These are phyloP conservation scores for Hypolimnas misippus DNA, from an alignment of 2,888 invertebrate species.

Conservation along the genomic window DNA sequence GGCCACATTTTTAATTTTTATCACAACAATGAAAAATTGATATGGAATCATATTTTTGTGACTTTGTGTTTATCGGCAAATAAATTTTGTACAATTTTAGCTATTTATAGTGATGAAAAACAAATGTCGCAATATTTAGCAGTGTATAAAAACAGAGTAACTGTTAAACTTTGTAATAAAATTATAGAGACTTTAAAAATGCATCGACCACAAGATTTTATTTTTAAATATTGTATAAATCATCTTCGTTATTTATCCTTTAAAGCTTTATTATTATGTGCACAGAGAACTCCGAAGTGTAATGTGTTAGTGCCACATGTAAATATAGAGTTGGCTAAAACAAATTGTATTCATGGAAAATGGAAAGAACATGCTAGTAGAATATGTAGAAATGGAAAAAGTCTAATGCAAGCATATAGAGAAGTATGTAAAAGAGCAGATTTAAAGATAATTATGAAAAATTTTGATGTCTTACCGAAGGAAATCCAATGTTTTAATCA, in stretches of 20 bases:
- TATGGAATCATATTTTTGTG: conserved; percentile 73
- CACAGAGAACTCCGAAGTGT: conserved; percentile 68
- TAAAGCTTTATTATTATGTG: conserved; percentile 70
- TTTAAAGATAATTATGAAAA: conserved; percentile 61
- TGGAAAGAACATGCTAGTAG: conserved; percentile 69
- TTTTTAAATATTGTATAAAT: conserved; percentile 74
- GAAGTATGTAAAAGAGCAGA: conserved; percentile 67
- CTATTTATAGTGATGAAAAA: conserved; percentile 60
- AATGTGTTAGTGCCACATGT: conserved; percentile 59
- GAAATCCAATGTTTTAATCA: conserved; percentile 68
- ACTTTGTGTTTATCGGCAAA: conserved; percentile 78
- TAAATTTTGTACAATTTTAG: conserved; percentile 76
- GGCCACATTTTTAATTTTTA: conserved; percentile 72
- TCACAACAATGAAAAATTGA: conserved; percentile 63
- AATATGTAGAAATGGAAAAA: conserved; percentile 61
- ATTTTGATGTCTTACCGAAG: conserved; percentile 60
- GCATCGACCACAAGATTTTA: conserved; percentile 56
- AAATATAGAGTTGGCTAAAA: conserved; percentile 65
- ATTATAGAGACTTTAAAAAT: conserved; percentile 63
- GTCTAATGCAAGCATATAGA: conserved; percentile 52
- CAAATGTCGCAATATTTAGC: conserved; percentile 60
- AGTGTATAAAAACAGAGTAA: conserved; percentile 71
- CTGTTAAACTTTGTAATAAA: conserved; percentile 68
- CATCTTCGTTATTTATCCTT: conserved; percentile 75
- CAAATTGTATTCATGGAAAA: conserved; percentile 74